A percentile compares a stretch with the other conserved stretches of the same genome.
Evolutionary conservation across 2,113 vertebrate genomes (phyloP).

Genomic region (Chloropsis cyanopogon): DNA sequence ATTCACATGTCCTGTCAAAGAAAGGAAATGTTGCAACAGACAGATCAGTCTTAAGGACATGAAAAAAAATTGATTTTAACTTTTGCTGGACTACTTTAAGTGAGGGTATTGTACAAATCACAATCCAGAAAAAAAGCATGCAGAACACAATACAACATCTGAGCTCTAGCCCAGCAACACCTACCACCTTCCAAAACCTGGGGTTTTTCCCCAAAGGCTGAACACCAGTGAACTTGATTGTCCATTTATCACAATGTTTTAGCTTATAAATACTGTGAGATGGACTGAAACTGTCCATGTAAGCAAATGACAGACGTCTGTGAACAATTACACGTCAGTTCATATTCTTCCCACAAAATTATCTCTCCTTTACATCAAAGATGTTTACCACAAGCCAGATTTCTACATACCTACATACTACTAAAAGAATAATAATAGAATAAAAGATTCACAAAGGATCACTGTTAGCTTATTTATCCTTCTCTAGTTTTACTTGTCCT

Average conservation of each 20-base stretch:
- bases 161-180: not conserved
- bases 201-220: not conserved
- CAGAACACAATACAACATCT: not conserved
- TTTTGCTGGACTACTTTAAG: not conserved
- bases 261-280: not conserved
- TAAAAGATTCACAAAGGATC: not conserved
- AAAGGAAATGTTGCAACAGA: slow-evolving; percentile 4
- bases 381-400: not conserved
- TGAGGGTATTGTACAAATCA: not conserved
- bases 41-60: not conserved
- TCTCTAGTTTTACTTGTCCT: not conserved
- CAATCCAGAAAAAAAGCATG: not conserved
- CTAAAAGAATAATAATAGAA: not conserved
- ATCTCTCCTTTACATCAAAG: not conserved
- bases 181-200: not conserved
- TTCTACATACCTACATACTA: not conserved
- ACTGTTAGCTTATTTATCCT: not conserved
- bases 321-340: not conserved
- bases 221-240: not conserved
- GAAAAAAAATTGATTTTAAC: not conserved
- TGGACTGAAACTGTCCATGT: not conserved
- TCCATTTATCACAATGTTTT: not conserved
- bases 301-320: not conserved
- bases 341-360: not conserved
- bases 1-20: not conserved